A percentile compares a stretch with the other conserved stretches of the same genome.
phyloP scores from a whole-genome alignment of 2,113 vertebrate genomes.

The Anolis carolinensis region DNA sequence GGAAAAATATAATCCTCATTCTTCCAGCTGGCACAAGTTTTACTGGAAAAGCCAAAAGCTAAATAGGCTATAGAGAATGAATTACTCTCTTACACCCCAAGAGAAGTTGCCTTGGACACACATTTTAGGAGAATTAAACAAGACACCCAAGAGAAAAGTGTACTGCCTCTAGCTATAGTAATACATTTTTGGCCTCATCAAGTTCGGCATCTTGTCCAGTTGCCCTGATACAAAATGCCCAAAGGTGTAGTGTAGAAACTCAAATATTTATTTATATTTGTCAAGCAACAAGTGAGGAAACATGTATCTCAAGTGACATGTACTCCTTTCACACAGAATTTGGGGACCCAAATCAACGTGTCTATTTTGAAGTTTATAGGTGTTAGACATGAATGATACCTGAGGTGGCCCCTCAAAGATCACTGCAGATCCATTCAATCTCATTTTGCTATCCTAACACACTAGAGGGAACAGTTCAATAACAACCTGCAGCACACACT shows the following conservation, averaged over 20 bases:
- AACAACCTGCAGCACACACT: conserved; percentile 20
- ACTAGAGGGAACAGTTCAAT: conserved; percentile 1
- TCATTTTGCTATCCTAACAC: conserved; percentile 11
- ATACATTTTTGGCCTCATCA: neutral
- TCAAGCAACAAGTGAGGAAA: conserved; percentile 39
- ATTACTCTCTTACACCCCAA: conserved; percentile 11
- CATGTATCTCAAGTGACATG: conserved; percentile 35
- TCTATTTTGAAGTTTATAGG: conserved; percentile 21
- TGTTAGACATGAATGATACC: neutral
- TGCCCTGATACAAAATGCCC: conserved; percentile 36
- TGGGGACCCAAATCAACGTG: conserved; percentile 36
- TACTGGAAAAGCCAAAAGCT: conserved; percentile 5
- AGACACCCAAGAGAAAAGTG: fast-evolving
- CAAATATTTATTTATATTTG: conserved; percentile 26
- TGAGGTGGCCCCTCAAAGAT: conserved; percentile 47
- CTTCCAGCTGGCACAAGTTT: neutral
- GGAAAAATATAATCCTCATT: neutral
- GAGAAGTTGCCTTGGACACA: neutral
- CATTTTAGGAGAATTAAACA: neutral
- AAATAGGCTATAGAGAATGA: conserved; percentile 9
- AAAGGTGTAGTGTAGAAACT: conserved; percentile 44
- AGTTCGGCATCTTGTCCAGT: conserved; percentile 28
- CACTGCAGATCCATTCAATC: conserved; percentile 36
- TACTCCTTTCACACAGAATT: neutral
- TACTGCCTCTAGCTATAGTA: neutral